phyloP scores from a whole-genome alignment of 2,113 vertebrate species.

The Dicaeum eximium region DNA sequence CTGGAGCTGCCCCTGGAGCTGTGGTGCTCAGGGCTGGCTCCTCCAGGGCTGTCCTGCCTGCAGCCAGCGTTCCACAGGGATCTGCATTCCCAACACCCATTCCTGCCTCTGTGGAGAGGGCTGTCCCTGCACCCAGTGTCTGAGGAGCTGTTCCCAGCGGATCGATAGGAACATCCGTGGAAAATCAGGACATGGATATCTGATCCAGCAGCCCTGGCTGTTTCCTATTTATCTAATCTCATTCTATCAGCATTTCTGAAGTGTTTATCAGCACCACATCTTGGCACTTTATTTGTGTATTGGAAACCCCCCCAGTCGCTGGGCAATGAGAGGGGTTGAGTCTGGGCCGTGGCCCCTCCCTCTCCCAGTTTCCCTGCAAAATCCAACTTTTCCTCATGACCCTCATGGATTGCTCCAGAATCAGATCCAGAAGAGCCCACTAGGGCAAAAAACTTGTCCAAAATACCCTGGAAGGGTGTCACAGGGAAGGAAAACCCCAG shows the following conservation, averaged over 20 bases:
- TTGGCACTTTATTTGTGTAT: neutral
- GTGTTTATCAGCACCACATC: neutral
- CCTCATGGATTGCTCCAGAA: neutral
- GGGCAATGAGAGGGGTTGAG: neutral
- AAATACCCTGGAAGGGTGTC: accelerated
- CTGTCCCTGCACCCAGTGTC: neutral
- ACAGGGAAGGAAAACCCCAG: neutral
- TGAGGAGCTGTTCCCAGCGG: neutral
- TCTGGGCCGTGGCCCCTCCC: neutral
- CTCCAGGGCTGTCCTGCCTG: neutral
- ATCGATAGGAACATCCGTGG: neutral
- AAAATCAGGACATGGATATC: conserved; percentile 12
- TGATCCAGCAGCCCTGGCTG: neutral
- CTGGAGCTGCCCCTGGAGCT: neutral
- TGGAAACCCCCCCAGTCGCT: accelerated
- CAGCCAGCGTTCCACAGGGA: neutral
- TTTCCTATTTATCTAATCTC: conserved; percentile 19
- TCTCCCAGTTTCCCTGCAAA: neutral
- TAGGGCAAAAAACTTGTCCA: neutral
- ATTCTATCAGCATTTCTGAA: conserved; percentile 1
- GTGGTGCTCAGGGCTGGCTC: neutral
- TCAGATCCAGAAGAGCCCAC: neutral
- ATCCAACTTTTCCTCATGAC: accelerated
- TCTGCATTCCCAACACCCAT: neutral
- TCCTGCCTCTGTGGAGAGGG: neutral